These are phyloP conservation scores for Macquaria australasica DNA, from an alignment of 2,113 vertebrate genomes.

Conservation along the genomic window DNA sequence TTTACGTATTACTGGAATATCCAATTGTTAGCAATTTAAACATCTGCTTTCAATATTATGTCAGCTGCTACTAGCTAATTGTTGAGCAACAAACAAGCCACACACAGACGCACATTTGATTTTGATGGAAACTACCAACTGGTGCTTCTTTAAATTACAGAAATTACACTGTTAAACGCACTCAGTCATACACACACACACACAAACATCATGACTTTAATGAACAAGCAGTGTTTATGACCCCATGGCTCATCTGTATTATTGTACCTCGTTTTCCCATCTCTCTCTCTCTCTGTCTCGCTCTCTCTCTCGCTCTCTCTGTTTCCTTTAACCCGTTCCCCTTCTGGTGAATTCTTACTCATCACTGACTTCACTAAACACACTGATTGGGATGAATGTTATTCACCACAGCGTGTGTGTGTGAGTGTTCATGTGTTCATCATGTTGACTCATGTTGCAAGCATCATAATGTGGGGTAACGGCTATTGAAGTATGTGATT, in stretches of 20 bases:
- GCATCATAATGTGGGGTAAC: not conserved
- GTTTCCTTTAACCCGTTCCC: not conserved
- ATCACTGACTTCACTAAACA: slow-evolving; percentile 14
- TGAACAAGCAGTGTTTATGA: slow-evolving; percentile 8
- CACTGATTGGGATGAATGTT: not conserved
- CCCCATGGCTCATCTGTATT: slow-evolving; percentile 16
- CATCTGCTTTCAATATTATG: slow-evolving; percentile 61
- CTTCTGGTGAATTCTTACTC: slow-evolving; percentile 42
- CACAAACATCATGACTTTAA: not conserved
- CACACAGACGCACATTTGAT: not conserved
- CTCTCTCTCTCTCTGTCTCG: not conserved
- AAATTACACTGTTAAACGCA: not conserved
- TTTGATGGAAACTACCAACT: slow-evolving; percentile 8
- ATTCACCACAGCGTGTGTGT: not conserved
- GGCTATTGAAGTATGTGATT: not conserved
- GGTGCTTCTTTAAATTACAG: not conserved
- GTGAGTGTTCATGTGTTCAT: slow-evolving; percentile 2
- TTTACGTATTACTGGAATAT: slow-evolving; percentile 60
- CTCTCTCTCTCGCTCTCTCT: not conserved
- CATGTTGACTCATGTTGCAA: slow-evolving; percentile 15
- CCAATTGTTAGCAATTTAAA: slow-evolving; percentile 43
- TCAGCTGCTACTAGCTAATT: slow-evolving; percentile 54
- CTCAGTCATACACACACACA: not conserved
- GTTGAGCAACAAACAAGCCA: slow-evolving; percentile 22
- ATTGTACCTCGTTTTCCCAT: not conserved